These are phyloP conservation scores for Ceratina japonica DNA, from an alignment of 1,140 invertebrate genomes.

Conservation along the genomic window DNA sequence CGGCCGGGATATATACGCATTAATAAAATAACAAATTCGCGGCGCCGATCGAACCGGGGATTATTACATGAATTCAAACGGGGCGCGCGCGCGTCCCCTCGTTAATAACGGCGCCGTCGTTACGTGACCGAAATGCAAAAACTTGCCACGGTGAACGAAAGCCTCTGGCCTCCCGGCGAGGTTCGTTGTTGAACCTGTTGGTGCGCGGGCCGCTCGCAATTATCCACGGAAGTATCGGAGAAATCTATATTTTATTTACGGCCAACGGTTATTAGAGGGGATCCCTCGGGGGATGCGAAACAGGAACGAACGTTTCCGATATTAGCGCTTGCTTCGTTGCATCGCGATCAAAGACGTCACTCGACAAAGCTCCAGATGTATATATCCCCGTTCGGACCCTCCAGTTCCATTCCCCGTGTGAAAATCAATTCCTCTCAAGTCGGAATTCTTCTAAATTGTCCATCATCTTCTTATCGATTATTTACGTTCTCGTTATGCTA, in stretches of 20 bases:
- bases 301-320: neutral
- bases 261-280: neutral
- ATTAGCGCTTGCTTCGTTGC: slow-evolving; percentile 24
- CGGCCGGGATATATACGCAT: slow-evolving; percentile 28
- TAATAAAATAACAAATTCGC: slow-evolving; percentile 48
- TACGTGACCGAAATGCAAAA: slow-evolving; percentile 34
- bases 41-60: neutral
- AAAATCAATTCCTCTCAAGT: neutral
- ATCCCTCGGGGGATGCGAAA: neutral
- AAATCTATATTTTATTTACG: slow-evolving; percentile 53
- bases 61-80: slow-evolving; percentile 15
- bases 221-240: slow-evolving; percentile 41
- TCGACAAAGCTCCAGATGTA: neutral
- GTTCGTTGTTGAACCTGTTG: too few species aligned
- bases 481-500: too few species aligned
- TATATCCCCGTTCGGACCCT: neutral
- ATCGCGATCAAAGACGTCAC: slow-evolving; percentile 21
- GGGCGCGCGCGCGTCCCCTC: neutral
- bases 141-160: neutral
- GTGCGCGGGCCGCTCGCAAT: slow-evolving; percentile 20
- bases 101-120: slow-evolving; percentile 31
- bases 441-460: too few species aligned
- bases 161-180: too few species aligned
- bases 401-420: neutral
- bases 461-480: too few species aligned